A percentile compares a stretch with the other conserved stretches of the same genome.
Conservation (phyloP, 2,888 invertebrate species). For the Melipona beecheii region DNA sequence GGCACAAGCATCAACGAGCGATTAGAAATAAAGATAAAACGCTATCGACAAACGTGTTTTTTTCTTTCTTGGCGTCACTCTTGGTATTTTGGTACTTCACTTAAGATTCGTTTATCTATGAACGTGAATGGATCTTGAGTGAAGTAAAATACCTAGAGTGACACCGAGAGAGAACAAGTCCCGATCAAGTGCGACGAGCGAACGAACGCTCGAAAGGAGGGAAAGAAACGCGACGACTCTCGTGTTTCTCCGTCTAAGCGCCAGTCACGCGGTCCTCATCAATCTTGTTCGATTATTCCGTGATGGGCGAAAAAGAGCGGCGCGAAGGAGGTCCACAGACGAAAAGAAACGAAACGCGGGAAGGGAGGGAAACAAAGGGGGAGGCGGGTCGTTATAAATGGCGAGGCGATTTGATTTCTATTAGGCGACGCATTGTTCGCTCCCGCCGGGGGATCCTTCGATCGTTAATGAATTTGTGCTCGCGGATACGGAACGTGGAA, state of each 20-base stretch:
- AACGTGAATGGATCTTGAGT: no score
- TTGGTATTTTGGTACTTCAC: no score
- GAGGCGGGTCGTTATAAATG: constrained; percentile 76
- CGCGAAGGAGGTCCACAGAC: constrained; percentile 29
- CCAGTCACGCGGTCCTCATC: constrained; percentile 83
- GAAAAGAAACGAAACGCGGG: not conserved
- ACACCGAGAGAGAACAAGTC: no score
- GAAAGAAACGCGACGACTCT: constrained; percentile 5
- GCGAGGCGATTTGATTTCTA: constrained; percentile 82
- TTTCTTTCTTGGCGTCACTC: no score
- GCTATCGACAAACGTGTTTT: no score
- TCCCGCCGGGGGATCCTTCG: constrained; percentile 72
- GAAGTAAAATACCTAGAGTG: no score
- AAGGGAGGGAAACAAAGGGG: constrained; percentile 65
- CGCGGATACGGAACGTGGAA: constrained; percentile 9
- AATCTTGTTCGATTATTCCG: constrained; percentile 84
- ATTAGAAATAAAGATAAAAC: no score
- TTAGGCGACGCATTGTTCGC: constrained; percentile 81
- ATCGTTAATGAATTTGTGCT: constrained; percentile 69
- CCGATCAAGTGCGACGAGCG: no score
- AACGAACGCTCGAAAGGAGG: not conserved
- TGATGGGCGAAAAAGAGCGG: constrained; percentile 81
- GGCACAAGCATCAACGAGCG: no score
- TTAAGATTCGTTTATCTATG: no score
- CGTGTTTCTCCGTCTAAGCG: constrained; percentile 44